phyloP scores from a whole-genome alignment of 92 coral and sea anemone species.

The Parazoanthus darwini region DNA sequence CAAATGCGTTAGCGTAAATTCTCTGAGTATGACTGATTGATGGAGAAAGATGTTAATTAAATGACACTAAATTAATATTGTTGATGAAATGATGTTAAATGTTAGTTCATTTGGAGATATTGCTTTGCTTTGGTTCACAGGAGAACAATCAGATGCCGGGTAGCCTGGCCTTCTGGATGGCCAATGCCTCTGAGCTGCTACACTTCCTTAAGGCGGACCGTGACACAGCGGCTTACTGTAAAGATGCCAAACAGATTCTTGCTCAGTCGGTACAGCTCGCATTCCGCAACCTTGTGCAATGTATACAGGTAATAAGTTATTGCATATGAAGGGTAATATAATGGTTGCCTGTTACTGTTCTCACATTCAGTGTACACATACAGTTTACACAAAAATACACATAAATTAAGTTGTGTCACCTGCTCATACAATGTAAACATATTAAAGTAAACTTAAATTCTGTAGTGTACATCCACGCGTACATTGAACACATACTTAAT shows the following conservation, averaged over 20 bases:
- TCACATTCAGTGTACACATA: too few species aligned
- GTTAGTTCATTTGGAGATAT: neutral
- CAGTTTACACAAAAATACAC: too few species aligned
- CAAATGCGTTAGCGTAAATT: too few species aligned
- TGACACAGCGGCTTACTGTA: slow-evolving; percentile 68
- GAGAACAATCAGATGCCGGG: slow-evolving; percentile 90
- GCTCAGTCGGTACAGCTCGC: slow-evolving; percentile 95
- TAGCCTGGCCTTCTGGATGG: slow-evolving; percentile 98
- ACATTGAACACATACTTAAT: too few species aligned
- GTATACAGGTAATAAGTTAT: slow-evolving; percentile 44
- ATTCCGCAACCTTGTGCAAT: slow-evolving; percentile 91
- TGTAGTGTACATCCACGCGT: too few species aligned
- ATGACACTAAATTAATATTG: too few species aligned
- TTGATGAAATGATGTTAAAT: neutral
- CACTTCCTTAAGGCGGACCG: slow-evolving; percentile 89
- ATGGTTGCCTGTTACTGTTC: too few species aligned
- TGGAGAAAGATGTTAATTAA: too few species aligned
- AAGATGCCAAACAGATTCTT: slow-evolving; percentile 84
- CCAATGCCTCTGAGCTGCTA: slow-evolving; percentile 90
- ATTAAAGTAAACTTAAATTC: too few species aligned
- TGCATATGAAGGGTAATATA: neutral
- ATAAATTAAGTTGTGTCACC: too few species aligned
- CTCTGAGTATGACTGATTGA: too few species aligned
- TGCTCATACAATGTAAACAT: too few species aligned
- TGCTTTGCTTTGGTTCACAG: slow-evolving; percentile 38